phyloP scores from a whole-genome alignment of 2,113 vertebrate genomes.

The Machaerirhynchus nigripectus region DNA sequence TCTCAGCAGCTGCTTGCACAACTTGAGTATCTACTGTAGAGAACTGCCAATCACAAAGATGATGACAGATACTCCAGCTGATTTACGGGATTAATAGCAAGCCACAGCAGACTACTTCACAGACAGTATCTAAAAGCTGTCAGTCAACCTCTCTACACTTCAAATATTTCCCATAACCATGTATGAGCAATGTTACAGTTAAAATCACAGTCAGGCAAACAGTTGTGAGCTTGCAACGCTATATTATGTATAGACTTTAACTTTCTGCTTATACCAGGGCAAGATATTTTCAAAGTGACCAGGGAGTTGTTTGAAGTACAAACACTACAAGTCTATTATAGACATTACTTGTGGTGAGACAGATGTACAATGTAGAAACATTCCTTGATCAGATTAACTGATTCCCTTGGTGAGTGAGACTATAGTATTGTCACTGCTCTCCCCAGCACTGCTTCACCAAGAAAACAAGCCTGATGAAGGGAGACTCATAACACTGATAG shows the following conservation, averaged over 20 bases:
- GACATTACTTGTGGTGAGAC: background rate
- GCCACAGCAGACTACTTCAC: background rate
- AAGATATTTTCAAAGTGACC: background rate
- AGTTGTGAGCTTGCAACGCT: background rate
- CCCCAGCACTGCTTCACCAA: background rate
- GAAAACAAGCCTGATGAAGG: background rate
- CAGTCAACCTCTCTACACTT: background rate
- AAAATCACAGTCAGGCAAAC: background rate
- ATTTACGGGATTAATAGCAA: background rate
- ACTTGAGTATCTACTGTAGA: background rate
- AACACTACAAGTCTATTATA: background rate
- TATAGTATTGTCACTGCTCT: background rate
- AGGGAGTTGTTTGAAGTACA: background rate
- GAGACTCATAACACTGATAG: background rate
- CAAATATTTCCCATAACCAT: background rate
- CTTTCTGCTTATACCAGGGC: background rate
- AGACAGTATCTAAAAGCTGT: background rate
- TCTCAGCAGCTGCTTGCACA: background rate
- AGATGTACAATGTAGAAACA: background rate
- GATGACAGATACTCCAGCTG: background rate
- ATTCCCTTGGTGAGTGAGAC: background rate
- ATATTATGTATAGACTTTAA: accelerated
- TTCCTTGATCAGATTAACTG: background rate
- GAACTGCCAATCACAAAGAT: background rate
- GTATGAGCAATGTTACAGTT: background rate